Conservation (phyloP, 2,888 invertebrate species). For the Morinoia aosen region DNA sequence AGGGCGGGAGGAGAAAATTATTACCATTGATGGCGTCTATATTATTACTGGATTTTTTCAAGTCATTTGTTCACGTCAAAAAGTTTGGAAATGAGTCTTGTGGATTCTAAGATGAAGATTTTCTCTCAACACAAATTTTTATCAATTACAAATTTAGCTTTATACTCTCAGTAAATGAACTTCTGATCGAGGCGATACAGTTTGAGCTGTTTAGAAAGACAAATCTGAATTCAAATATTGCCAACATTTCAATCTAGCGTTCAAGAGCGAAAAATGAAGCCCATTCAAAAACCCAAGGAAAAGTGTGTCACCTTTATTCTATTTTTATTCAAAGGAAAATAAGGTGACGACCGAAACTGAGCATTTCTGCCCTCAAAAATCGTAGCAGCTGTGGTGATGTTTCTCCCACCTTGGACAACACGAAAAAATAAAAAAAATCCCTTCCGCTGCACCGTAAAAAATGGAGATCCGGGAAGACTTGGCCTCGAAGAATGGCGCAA, state of each 20-base stretch:
- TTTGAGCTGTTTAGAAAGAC: background rate
- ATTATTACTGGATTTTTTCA: background rate
- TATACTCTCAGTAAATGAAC: background rate
- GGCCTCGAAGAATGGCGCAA: conserved; percentile 21
- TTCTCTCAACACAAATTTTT: background rate
- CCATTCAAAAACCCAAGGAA: background rate
- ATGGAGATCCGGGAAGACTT: conserved; percentile 47
- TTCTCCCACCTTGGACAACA: conserved; percentile 13
- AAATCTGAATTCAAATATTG: background rate
- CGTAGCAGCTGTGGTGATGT: background rate
- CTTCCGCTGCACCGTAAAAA: conserved; percentile 19
- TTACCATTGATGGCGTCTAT: background rate
- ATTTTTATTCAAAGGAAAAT: background rate
- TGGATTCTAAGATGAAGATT: background rate
- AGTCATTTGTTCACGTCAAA: background rate
- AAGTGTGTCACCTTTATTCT: background rate
- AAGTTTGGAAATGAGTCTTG: background rate
- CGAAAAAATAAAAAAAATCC: conserved; percentile 5
- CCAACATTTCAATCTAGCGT: background rate
- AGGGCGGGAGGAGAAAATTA: background rate
- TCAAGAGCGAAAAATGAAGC: background rate
- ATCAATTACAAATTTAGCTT: background rate
- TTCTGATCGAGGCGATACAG: background rate
- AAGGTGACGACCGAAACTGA: background rate
- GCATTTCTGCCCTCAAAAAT: background rate